Percentiles rank a stretch among this genome's conserved stretches.
Conservation (phyloP, 30 jellyfish, hydroid and myxozoan genomes). For the Aurelia aurita region DNA sequence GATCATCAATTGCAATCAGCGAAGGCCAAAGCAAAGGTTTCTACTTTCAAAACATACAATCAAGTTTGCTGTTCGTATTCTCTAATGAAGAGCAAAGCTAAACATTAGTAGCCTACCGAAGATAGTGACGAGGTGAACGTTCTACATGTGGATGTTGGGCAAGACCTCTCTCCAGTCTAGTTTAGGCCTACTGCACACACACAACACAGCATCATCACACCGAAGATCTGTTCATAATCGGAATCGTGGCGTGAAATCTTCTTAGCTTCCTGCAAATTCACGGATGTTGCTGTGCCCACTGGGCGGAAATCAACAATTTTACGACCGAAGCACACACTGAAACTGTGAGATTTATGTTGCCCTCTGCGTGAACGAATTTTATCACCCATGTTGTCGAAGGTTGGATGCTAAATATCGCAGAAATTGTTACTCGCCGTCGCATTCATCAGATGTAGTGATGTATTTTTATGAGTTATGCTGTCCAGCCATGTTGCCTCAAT, state of each 20-base stretch:
- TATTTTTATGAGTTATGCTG: too few relatives aligned
- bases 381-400: neutral
- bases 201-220: neutral
- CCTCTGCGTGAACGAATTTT: slow-evolving; percentile 41
- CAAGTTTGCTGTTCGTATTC: too few relatives aligned
- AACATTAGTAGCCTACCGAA: too few relatives aligned
- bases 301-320: slow-evolving; percentile 67
- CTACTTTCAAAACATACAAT: too few relatives aligned
- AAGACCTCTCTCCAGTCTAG: too few relatives aligned
- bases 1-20: too few relatives aligned
- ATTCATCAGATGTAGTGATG: too few relatives aligned
- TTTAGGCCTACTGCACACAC: slow-evolving; percentile 6
- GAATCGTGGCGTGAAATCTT: slow-evolving; percentile 50
- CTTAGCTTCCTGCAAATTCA: slow-evolving; percentile 64
- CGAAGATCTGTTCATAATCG: slow-evolving; percentile 5
- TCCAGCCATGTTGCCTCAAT: neutral
- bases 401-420: neutral
- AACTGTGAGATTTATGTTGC: slow-evolving; percentile 55
- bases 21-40: too few relatives aligned
- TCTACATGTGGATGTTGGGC: too few relatives aligned
- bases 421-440: too few relatives aligned
- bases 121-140: too few relatives aligned
- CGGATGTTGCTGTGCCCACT: slow-evolving; percentile 71
- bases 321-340: slow-evolving; percentile 47
- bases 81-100: too few relatives aligned